Conservation (phyloP, 2,113 vertebrate species). For the Myrmophylax atrothorax region DNA sequence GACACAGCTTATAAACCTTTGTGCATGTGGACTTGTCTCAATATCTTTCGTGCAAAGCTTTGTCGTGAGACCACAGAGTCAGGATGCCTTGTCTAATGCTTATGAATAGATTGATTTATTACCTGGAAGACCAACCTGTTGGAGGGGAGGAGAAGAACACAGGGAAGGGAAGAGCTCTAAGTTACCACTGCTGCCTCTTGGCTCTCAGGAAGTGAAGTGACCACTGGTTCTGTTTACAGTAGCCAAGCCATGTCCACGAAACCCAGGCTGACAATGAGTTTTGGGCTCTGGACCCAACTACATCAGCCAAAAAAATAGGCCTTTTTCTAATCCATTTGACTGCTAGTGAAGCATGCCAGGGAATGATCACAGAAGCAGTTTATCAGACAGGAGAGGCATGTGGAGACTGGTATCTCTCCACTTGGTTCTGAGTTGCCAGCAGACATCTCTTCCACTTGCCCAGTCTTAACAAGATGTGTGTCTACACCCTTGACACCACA, state of each 20-base stretch:
- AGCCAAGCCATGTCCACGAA: not conserved
- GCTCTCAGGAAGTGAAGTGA: not conserved
- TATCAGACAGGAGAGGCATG: fast-evolving
- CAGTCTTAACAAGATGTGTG: no score
- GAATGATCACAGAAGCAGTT: not conserved
- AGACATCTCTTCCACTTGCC: not conserved
- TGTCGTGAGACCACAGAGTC: not conserved
- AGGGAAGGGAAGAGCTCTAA: not conserved
- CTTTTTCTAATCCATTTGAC: not conserved
- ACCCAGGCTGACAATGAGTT: not conserved
- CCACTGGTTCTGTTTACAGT: not conserved
- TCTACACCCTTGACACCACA: not conserved
- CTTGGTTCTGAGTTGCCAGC: not conserved
- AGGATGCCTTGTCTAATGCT: not conserved
- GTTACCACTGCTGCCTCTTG: not conserved
- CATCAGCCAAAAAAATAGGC: not conserved
- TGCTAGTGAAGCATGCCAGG: not conserved
- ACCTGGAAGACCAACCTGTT: not conserved
- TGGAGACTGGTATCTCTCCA: not conserved
- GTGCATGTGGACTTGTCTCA: not conserved
- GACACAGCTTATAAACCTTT: not conserved
- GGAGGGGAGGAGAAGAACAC: not conserved
- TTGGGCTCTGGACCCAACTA: not conserved
- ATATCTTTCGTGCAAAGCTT: not conserved
- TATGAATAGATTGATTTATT: not conserved